Base-by-base conservation (phyloP, 1,140 invertebrate species). In the Drosophila obscura region DNA sequence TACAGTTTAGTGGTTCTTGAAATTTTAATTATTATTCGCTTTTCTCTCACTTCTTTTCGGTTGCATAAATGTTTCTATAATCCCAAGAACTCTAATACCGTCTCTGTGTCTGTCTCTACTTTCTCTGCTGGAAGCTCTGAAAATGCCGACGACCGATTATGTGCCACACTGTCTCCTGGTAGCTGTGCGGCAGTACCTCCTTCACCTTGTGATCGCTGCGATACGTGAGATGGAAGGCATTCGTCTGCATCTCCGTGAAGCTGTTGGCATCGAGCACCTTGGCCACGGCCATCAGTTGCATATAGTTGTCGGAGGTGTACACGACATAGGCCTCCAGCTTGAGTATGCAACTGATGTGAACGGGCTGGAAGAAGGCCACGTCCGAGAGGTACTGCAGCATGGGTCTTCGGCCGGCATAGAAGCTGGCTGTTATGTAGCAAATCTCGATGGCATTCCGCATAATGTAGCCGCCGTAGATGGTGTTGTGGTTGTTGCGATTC, bases 391-490 rank as follows among this genome's bases (percentile, higher is more conserved):
- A 93, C 41, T 93, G 82, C 2, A 95, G 78, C 31, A 90, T 87
- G 0, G 95, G 94, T 3, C 93, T 89, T 11, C 92, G 91, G 67
- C 94, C 93, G 31, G 94, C 94, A 84, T 90, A 93, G 85, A 89
- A 80, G 77, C 93, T 94, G 11, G 94, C 94, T 71, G 94, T 94
- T 5, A 94, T 93, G 93, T 94, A 96, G 13, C 94, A 95, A 8
- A 96, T 89, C 92, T 97, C 96, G 52, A 94, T 93, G 9, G 96
- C 96, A 62, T 94, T 93, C 48, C 96, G 92, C 95, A 97, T 96
- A 16, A 97, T 92, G 92, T 94, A 97, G 3, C 96, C 96, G 64
- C 96, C 96, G 92, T 97, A 97, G 15, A 97, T 95, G 83, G 95
- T 96, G 82, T 96, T 96, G 71, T 96, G 95, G 13, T 96, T 91